These are phyloP conservation scores for Caranx ignobilis DNA, from an alignment of 2,113 vertebrate species.

Conservation along the genomic window DNA sequence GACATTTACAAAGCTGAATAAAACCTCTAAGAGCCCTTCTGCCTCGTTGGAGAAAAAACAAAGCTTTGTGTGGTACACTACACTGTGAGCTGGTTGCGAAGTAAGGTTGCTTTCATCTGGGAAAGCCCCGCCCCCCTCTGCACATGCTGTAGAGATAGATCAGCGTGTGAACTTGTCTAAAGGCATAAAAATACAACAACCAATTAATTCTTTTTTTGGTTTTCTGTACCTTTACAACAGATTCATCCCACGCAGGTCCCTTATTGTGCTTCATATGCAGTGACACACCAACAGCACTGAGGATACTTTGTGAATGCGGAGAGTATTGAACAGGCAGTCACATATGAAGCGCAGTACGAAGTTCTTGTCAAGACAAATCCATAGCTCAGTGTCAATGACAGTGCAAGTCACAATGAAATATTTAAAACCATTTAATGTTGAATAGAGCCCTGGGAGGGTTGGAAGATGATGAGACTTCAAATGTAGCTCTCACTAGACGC, in stretches of 20 bases:
- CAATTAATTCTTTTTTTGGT: background rate
- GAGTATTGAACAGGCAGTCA: conserved; percentile 28
- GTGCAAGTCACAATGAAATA: conserved; percentile 64
- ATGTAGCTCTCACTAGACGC: conserved; percentile 41
- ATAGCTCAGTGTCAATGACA: conserved; percentile 52
- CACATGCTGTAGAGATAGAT: background rate
- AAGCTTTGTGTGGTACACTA: background rate
- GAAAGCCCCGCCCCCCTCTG: background rate
- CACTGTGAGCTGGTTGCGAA: background rate
- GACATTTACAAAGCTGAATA: conserved; percentile 3
- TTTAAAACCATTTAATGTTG: conserved; percentile 65
- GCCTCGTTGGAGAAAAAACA: background rate
- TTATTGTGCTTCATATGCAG: background rate
- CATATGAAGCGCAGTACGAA: conserved; percentile 2
- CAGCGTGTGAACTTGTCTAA: background rate
- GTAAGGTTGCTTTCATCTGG: background rate
- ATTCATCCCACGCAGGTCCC: background rate
- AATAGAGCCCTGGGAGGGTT: conserved; percentile 45
- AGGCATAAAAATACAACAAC: background rate
- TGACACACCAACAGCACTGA: background rate
- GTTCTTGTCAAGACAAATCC: conserved; percentile 20
- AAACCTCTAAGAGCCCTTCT: background rate
- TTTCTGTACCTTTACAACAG: background rate
- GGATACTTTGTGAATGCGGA: conserved; percentile 11
- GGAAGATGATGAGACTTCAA: conserved; percentile 57